Base-by-base conservation (phyloP, 2,888 invertebrate genomes). In the Schrankia costaestrigalis region DNA sequence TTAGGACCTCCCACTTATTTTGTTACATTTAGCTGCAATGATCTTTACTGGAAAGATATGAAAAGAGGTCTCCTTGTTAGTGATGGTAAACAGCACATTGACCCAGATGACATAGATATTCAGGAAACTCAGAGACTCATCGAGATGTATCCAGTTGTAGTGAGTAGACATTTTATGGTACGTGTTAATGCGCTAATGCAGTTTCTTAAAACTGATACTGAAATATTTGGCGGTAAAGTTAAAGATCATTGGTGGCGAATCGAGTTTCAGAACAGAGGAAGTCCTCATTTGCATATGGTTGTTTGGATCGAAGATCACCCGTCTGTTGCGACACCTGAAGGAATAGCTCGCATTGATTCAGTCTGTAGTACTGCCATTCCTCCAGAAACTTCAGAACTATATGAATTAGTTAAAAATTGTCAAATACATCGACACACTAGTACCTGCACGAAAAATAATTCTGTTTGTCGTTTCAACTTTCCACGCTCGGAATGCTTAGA, bases 31-130 rank as follows among this genome's bases (percentile, higher is more conserved):
- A 13, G 14, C 7, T 31, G 23, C 3, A 31, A 31, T 11, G 30
- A 31, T 11, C 15, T 31, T n/a, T n/a, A 31, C 23, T 31, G 23
- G 30, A 2, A 7, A 1, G 30, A 31, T 24, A 23, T 17, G 11
- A 1, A 9, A 8, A 22, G 11, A 10, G 30, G 11, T 15, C 14
- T 31, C 2, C 12, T 31, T 2, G 11, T 31, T 1, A 11, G 10
- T 8, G 24, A 11, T 24, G 24, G 24, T 5, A 9, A 11, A 2
- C 7, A 9, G 1, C 5, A 24, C 2, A 6, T 1, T 12, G 12
- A 12, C 6, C 4, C 11, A 6, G 24, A 24, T 12, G 6, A 24
- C 6, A 5, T 24, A 12, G 7, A 3, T 3, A 10, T 24, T 8
- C 8, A 12, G 4, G 12, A 24, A 8, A 24, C 9, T 2, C 2